Evolutionary conservation across 2,888 invertebrate species (phyloP).

Genomic region (Leucozona laternaria): DNA sequence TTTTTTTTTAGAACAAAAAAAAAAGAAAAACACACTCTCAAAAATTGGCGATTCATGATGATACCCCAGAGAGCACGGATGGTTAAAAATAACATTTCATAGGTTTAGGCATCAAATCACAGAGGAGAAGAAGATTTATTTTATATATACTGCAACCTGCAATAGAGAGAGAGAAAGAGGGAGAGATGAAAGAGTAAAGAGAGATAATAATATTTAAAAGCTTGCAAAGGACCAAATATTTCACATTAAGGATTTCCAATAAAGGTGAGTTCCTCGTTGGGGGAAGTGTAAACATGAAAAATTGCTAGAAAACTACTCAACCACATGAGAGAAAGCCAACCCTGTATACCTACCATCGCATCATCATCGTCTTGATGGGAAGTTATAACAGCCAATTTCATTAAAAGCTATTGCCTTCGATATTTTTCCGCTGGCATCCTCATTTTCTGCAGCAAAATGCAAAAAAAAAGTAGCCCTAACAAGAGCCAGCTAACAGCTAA

Average conservation of each 20-base stretch:
- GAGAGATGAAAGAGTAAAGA: conserved; percentile 19
- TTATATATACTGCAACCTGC: neutral
- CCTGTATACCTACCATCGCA: conserved; percentile 29
- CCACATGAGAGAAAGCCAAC: conserved; percentile 17
- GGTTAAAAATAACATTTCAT: conserved; percentile 48
- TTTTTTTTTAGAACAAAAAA: conserved; percentile 1
- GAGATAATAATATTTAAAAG: conserved; percentile 18
- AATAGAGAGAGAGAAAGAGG: conserved; percentile 5
- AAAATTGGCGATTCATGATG: conserved; percentile 73
- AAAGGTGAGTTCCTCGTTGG: conserved; percentile 12
- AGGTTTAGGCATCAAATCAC: conserved; percentile 39
- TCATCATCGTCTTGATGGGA: conserved; percentile 38
- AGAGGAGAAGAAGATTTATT: conserved; percentile 45
- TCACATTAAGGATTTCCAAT: conserved; percentile 22
- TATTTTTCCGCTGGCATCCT: conserved; percentile 62
- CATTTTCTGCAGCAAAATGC: conserved; percentile 42
- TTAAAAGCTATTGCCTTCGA: conserved; percentile 59
- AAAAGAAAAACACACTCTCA: conserved; percentile 17
- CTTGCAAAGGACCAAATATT: neutral
- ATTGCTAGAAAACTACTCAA: conserved; percentile 9
- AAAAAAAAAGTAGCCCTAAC: neutral
- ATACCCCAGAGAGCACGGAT: conserved; percentile 60
- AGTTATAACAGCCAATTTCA: conserved; percentile 64
- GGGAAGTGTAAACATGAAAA: conserved; percentile 41
- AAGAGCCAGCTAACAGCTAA: conserved; percentile 63